Conservation (phyloP, 1,140 invertebrate genomes). For the Acromyrmex charruanus region DNA sequence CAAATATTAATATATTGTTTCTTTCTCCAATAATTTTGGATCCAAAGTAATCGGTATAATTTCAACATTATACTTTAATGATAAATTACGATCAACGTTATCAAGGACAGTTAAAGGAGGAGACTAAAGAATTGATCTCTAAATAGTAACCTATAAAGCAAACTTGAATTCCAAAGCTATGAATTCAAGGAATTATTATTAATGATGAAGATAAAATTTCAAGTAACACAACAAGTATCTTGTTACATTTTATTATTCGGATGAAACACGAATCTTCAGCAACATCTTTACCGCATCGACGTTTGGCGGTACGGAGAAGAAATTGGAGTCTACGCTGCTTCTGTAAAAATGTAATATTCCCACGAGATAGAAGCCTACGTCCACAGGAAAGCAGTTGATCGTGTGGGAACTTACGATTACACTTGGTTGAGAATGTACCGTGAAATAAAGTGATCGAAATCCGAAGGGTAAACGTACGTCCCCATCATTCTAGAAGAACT, state of each 20-base stretch:
- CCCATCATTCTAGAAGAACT: neutral
- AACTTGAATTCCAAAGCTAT: neutral
- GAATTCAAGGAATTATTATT: neutral
- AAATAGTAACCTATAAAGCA: neutral
- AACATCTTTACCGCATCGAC: neutral
- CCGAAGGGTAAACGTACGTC: slow-evolving; percentile 15
- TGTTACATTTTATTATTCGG: neutral
- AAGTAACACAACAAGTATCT: neutral
- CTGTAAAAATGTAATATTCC: slow-evolving; percentile 48
- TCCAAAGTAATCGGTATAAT: neutral
- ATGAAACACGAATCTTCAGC: neutral
- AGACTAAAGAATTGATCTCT: slow-evolving; percentile 22
- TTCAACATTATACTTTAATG: slow-evolving; percentile 21
- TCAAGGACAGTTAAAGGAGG: neutral
- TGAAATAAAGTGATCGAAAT: slow-evolving; percentile 46
- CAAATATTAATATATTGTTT: neutral
- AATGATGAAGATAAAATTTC: slow-evolving; percentile 4
- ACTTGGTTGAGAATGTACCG: slow-evolving; percentile 4
- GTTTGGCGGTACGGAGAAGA: neutral
- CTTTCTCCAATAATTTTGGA: neutral
- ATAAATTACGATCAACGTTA: neutral
- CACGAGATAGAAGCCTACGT: slow-evolving; percentile 2
- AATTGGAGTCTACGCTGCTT: slow-evolving; percentile 26
- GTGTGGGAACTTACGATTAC: neutral
- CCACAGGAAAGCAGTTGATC: neutral